Conservation (phyloP, 2,797 vertebrate genomes). For the Allobates femoralis region DNA sequence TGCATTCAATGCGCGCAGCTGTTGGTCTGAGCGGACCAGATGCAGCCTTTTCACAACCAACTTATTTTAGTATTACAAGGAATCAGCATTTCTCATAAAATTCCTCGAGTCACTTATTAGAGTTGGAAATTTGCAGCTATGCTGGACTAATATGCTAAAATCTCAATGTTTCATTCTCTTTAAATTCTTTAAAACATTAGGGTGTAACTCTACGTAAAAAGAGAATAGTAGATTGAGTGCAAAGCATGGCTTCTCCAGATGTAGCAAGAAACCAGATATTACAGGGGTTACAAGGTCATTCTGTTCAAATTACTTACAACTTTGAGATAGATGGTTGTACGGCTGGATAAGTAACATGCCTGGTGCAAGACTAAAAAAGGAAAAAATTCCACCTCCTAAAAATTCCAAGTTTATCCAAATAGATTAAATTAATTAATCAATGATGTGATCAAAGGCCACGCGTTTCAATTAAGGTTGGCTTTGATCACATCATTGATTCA, state of each 20-base stretch:
- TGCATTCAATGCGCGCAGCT: background rate
- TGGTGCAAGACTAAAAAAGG: no score
- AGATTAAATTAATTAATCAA: no score
- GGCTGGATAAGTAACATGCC: no score
- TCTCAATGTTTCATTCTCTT: background rate
- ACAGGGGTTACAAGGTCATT: no score
- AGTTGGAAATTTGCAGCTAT: background rate
- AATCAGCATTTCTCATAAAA: background rate
- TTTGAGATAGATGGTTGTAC: background rate
- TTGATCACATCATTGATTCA: no score
- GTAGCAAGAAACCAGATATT: no score
- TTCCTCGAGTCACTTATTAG: background rate
- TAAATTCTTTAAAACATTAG: background rate
- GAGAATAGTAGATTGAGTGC: background rate
- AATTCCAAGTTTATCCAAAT: no score
- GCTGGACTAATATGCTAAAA: background rate
- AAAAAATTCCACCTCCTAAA: no score
- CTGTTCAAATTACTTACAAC: background rate
- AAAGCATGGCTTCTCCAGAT: background rate
- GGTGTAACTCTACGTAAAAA: background rate
- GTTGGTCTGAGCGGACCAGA: background rate
- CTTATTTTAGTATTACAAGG: slow-evolving; percentile 1
- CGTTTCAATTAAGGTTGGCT: no score
- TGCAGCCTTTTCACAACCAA: background rate
- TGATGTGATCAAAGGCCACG: no score